Base-by-base conservation (phyloP, 2,888 invertebrate genomes). In the Beris chalybata region DNA sequence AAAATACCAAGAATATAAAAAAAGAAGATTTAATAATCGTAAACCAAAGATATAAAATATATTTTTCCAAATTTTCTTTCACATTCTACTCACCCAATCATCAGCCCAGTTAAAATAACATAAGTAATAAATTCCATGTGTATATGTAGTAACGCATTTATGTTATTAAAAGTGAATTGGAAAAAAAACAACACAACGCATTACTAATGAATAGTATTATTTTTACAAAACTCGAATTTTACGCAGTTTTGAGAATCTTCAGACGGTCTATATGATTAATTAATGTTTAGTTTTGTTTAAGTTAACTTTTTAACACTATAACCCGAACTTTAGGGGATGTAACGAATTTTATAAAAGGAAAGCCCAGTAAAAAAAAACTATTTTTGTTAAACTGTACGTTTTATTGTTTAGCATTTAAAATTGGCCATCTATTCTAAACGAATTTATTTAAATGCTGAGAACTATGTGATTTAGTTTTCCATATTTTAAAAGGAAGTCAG, bases 131-230 rank as follows among this genome's bases (percentile, higher is more conserved):
- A 48, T 48, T 15, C 15, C 6, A 48, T 15, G 15, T 48, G 48
- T 48, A 48, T 6, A 48, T n/a, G 48, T 15, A 22, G 7, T 38
- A 48, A 48, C 6, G 48, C n/a, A 48, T 15, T n/a, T 48, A 48
- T 15, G 48, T 48, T 15, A 48, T 48, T 15, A 48, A 48, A 48
- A n/a, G 12, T 38, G 38, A 38, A 38, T 3, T 3, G 7, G 38
- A 38, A 9, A 38, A 38, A 56, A 56, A 56, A 38, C 55, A 22
- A 32, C 29, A 30, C 55, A 38, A 56, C 55, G 55, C 55, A 56
- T 56, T 43, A 43, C 22, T 38, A 9, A 7, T 38, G 7, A 38
- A 38, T 56, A 56, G 55, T 56, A 56, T 56, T 56, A 56, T 56
- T 56, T 54, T 6, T 54, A 31, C 29, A 54, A n/a, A 48, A 48